Evolutionary conservation across 2,113 vertebrate genomes (phyloP).

Genomic region (Phoxinus phoxinus): DNA sequence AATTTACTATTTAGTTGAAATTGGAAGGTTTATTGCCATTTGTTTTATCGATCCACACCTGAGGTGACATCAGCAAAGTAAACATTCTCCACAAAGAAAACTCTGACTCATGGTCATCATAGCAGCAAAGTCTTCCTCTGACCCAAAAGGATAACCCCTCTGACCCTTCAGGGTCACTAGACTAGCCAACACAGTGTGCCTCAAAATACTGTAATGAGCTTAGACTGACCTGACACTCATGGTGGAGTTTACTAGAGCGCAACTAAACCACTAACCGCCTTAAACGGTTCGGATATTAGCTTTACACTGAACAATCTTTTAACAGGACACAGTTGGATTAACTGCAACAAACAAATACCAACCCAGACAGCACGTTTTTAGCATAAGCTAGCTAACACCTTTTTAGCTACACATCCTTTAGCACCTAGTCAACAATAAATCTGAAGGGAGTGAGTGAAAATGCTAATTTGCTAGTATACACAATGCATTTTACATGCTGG

Average conservation of each 20-base stretch:
- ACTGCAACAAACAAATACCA: conserved; percentile 5
- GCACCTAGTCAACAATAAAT: neutral
- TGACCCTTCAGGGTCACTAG: conserved; percentile 51
- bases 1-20: neutral
- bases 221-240: conserved; percentile 51
- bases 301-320: conserved; percentile 55
- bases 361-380: neutral
- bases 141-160: conserved; percentile 48
- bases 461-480: neutral
- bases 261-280: conserved; percentile 41
- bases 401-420: neutral
- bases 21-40: neutral
- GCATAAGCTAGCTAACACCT: neutral
- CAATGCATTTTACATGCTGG: neutral
- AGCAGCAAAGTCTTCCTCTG: conserved; percentile 50
- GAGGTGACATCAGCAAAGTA: neutral
- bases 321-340: conserved; percentile 50
- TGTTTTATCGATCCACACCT: neutral
- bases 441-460: neutral
- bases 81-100: neutral
- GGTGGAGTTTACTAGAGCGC: conserved; percentile 47
- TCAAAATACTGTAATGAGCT: conserved; percentile 60
- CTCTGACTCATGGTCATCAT: conserved; percentile 48
- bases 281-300: conserved; percentile 38
- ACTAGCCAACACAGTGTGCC: conserved; percentile 41